Evolutionary conservation across 2,797 vertebrate genomes (phyloP).

Genomic region (Anomalospiza imberbis): DNA sequence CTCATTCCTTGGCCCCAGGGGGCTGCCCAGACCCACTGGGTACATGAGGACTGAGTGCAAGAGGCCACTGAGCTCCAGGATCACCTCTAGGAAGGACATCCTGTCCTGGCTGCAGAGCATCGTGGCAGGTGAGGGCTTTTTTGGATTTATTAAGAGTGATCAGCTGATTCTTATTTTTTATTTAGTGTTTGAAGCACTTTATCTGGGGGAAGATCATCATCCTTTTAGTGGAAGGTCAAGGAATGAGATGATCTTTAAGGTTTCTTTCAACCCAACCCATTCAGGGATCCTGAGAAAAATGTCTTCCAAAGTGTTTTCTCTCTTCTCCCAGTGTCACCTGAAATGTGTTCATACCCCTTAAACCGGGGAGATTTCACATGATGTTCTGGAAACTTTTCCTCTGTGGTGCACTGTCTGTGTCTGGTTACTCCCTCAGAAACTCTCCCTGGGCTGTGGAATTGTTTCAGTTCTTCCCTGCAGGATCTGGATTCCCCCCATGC

Average conservation of each 20-base stretch:
- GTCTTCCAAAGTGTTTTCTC: not conserved
- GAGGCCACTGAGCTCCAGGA: not conserved
- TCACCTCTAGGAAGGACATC: accelerated
- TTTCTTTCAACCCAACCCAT: not conserved
- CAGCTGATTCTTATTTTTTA: not conserved
- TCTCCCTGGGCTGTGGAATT: not conserved
- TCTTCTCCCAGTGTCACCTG: not conserved
- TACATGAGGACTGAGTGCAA: not conserved
- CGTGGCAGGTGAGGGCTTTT: not conserved
- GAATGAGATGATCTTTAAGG: not conserved
- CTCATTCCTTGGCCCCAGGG: accelerated
- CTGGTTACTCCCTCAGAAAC: not conserved
- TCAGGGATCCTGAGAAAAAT: not conserved
- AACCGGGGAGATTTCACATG: not conserved
- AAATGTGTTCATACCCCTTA: not conserved
- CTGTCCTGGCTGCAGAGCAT: accelerated
- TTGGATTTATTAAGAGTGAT: not conserved
- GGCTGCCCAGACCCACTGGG: accelerated
- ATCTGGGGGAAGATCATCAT: not conserved
- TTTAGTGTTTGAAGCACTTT: not conserved
- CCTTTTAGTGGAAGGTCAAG: not conserved
- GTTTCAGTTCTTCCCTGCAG: not conserved
- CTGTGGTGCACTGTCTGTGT: not conserved
- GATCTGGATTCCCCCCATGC: accelerated
- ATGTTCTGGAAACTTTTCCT: not conserved